Conservation (phyloP, 2,113 vertebrate genomes). For the Microcebus lehilahytsara region DNA sequence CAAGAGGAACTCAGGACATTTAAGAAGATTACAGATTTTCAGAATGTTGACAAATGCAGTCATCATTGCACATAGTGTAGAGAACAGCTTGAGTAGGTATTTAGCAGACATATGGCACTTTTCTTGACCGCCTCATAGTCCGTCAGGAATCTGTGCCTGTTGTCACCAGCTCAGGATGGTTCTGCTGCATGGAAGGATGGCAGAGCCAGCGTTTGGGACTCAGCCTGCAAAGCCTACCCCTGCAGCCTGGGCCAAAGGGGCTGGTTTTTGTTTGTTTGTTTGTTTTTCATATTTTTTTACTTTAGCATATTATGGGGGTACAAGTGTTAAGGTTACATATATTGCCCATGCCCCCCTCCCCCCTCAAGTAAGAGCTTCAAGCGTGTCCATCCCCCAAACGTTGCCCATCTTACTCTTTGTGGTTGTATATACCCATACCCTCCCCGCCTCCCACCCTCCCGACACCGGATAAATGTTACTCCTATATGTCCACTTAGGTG, state of each 20-base stretch:
- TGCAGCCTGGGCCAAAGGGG: neutral
- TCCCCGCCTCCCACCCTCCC: too few species aligned
- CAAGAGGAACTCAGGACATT: slow-evolving; percentile 77
- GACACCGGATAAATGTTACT: too few species aligned
- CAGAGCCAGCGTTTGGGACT: neutral
- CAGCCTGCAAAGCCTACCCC: neutral
- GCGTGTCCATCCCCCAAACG: too few species aligned
- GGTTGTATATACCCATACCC: too few species aligned
- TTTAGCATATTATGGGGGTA: too few species aligned
- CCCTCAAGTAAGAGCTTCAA: too few species aligned
- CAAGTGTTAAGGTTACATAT: too few species aligned
- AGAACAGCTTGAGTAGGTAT: slow-evolving; percentile 74
- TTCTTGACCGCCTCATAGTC: neutral
- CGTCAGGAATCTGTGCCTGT: neutral
- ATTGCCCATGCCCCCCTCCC: too few species aligned
- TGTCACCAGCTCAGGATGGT: neutral
- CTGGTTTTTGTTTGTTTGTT: neutral
- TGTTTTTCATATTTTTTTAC: too few species aligned
- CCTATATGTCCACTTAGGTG: too few species aligned
- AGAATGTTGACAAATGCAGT: slow-evolving; percentile 84
- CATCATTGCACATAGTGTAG: slow-evolving; percentile 79
- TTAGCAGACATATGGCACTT: slow-evolving; percentile 76
- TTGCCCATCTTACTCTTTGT: too few species aligned
- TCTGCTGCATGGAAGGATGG: neutral
- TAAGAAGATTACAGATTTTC: slow-evolving; percentile 89